These are phyloP conservation scores for Parauchenoglanis ngamensis DNA, from an alignment of 2,797 vertebrate species.

Conservation along the genomic window DNA sequence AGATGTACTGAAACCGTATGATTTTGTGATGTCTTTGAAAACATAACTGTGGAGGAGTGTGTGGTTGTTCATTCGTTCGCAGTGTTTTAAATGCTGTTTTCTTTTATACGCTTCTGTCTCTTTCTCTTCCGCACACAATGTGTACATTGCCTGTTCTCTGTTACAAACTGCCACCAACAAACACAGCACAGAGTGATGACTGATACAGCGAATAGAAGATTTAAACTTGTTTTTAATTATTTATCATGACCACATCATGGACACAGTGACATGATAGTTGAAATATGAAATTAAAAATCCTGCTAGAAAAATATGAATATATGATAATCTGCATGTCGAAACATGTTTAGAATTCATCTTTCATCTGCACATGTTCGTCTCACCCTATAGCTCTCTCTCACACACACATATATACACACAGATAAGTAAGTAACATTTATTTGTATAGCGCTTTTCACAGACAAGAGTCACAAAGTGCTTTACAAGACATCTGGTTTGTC, in stretches of 20 bases:
- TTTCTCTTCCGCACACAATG: neutral
- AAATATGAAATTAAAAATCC: conserved; percentile 7
- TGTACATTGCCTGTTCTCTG: neutral
- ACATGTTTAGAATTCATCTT: conserved; percentile 12
- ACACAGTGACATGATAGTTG: neutral
- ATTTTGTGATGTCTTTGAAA: conserved; percentile 26
- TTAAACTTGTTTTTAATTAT: conserved; percentile 7
- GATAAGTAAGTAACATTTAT: too few relatives aligned
- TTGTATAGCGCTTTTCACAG: too few relatives aligned
- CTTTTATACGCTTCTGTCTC: neutral
- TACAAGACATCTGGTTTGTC: neutral
- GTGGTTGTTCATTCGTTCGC: conserved; percentile 7
- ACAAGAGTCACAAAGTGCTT: too few relatives aligned
- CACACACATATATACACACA: neutral
- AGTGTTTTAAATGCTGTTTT: neutral
- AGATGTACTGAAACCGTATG: conserved; percentile 47
- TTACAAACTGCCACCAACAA: neutral
- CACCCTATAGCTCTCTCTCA: neutral
- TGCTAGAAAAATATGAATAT: conserved; percentile 11
- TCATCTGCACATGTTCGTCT: neutral
- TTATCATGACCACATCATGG: neutral
- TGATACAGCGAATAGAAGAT: neutral
- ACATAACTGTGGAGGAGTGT: neutral
- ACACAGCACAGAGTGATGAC: neutral
- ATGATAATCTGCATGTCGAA: neutral